Evolutionary conservation across 2,888 invertebrate species (phyloP), one percentile per base, ranked within the genome.

Genomic region (Metopia argyrocephala): DNA sequence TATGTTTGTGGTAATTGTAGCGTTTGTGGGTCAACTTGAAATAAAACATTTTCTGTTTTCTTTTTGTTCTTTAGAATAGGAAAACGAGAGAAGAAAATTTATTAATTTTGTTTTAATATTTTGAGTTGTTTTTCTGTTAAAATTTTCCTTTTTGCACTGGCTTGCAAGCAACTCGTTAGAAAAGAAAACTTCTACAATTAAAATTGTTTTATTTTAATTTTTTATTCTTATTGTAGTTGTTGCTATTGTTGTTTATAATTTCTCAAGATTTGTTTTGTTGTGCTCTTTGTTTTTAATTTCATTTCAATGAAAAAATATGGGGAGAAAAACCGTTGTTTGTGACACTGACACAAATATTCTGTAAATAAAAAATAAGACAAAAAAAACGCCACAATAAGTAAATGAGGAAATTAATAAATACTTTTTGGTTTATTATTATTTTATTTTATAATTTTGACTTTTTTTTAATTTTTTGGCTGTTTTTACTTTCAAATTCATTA

Each of bases 371-470:
- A 7, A 66, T 6, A 38, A 57, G 27, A 46, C 1, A 48, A 57
- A 27, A 45, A 38, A 23, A 59, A 48, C 5, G 7, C 7, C 9
- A 12, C 12, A 45, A 25, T 68, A n/a, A 57, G 38, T 38, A 12
- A 57, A 74, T 59, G 20, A 64, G n/a, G 45, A n/a, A 52, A 31
- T 59, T 6, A 45, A 52, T 23, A 23, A 54, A 27, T 31, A 56
- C 45, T 62, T 73, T 78, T 56, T 21, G 56, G 38, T 73, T 31
- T 31, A 68, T 64, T 62, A 64, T 78, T 74, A 73, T 68, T 73
- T 62, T 9, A n/a, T n/a, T 31, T 31, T 31, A 2, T 12, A 46
- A 23, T 27, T 54, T 45, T 9, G 0, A 5, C 25, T 20, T 15
- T 21, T n/a, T 54, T 54, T 61, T n/a, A 9, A 38, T 15, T 57